Evolutionary conservation across 2,888 invertebrate species (phyloP), one percentile per base, ranked within the genome.

Genomic region (Bellardia pandia): DNA sequence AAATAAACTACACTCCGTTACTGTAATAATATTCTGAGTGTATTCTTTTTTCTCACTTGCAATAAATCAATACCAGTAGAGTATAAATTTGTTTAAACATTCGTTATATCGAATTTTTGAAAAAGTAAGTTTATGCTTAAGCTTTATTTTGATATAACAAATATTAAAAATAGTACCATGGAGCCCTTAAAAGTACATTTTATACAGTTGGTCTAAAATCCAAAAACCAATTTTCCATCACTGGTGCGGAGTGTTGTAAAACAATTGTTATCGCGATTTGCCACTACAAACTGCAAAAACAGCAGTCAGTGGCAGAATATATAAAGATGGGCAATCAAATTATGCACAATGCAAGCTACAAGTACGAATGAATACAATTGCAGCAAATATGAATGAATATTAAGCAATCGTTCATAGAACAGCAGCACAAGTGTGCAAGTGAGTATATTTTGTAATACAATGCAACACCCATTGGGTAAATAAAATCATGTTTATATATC

Each of bases 301-400:
- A 53, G 14, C n/a, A 69, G 16, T 16, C 48, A 71, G 6, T 45
- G 40, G 51, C 14, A 30, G 11, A 58, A 75, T 33, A 69, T n/a
- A 53, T 71, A 56, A 56, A 83, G 42, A 64, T 71, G 76, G 62
- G 64, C 62, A 83, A 77, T 71, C 42, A 72, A 72, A 83, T 77
- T 64, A 77, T 83, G 62, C 56, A 71, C n/a, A 56, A 45, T 14
- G n/a, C 16, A 14, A 33, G 45, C 11, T 69, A 56, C 23, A 45
- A 37, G 14, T 48, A 51, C 58, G 23, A 56, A 45, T 71, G 33
- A 37, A 60, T 45, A 53, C 62, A 75, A 48, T 58, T 75, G 56
- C 16, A 42, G 69, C 30, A 45, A 53, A 69, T 62, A 30, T 75
- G 37, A 56, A 80, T 80, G 75, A 85, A 75, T 75, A 78, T 79